phyloP scores from a whole-genome alignment of 2,113 vertebrate genomes.

The Nibea coibor region DNA sequence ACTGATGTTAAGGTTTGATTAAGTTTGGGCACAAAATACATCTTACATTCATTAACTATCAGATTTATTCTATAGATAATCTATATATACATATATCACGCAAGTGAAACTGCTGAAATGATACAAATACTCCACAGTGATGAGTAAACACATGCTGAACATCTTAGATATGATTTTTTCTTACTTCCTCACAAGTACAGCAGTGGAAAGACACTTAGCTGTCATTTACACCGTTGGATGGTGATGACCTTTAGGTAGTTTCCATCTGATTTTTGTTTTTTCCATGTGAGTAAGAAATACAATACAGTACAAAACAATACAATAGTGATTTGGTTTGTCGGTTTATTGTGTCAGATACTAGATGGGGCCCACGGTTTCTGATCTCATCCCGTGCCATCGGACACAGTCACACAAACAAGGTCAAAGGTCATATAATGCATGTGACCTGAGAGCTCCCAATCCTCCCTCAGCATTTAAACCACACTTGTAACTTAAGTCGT shows the following conservation, averaged over 20 bases:
- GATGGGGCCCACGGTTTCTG: neutral
- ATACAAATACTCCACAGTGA: neutral
- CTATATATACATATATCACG: too few species aligned
- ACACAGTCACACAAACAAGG: conserved; percentile 46
- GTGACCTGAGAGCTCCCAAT: conserved; percentile 39
- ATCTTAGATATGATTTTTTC: neutral
- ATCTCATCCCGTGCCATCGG: neutral
- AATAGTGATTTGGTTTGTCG: neutral
- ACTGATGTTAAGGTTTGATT: too few species aligned
- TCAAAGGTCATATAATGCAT: conserved; percentile 49
- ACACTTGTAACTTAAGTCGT: conserved; percentile 14
- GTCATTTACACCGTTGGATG: neutral
- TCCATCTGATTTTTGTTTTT: neutral
- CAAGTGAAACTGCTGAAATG: too few species aligned
- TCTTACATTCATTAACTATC: too few species aligned
- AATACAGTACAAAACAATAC: neutral
- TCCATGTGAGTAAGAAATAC: neutral
- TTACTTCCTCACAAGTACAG: neutral
- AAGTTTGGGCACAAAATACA: too few species aligned
- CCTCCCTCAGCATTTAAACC: conserved; percentile 36
- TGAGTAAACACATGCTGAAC: neutral
- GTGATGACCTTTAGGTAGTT: neutral
- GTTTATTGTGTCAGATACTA: neutral
- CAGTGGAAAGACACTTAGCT: neutral
- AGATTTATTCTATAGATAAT: too few species aligned